phyloP scores from a whole-genome alignment of 2,888 invertebrate genomes.

The Amorpha juglandis region DNA sequence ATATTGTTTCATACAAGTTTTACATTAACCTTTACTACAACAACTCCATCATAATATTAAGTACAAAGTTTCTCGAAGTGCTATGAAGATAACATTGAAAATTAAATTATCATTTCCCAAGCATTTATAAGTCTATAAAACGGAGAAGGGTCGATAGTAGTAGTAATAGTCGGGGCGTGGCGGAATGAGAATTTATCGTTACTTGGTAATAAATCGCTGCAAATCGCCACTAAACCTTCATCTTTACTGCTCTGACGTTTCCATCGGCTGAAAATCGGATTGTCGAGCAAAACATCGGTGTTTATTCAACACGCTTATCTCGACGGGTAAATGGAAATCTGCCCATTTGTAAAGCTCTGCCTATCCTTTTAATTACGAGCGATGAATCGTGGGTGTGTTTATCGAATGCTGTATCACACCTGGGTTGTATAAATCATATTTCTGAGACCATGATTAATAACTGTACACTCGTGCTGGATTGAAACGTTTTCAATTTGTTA shows the following conservation, averaged over 20 bases:
- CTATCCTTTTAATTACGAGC: conserved; percentile 9
- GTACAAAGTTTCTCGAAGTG: not conserved
- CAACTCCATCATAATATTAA: not conserved
- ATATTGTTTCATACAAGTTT: not conserved
- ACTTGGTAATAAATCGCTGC: conserved; percentile 5
- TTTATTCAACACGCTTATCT: conserved; percentile 20
- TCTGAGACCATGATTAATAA: not conserved
- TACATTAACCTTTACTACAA: conserved; percentile 3
- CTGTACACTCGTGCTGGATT: not conserved
- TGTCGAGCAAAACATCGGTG: conserved; percentile 20
- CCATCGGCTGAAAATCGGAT: conserved; percentile 17
- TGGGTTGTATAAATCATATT: not conserved
- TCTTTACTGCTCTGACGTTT: conserved; percentile 23
- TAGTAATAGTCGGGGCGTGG: conserved; percentile 10
- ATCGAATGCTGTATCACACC: conserved; percentile 4
- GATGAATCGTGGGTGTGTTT: conserved; percentile 10
- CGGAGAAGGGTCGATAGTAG: not conserved
- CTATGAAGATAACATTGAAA: not conserved
- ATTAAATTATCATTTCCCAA: not conserved
- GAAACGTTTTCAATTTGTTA: not conserved
- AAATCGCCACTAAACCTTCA: conserved; percentile 20
- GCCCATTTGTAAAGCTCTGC: conserved; percentile 5
- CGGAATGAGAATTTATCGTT: conserved; percentile 13
- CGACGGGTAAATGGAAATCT: not conserved
- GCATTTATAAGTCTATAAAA: conserved; percentile 17